These are phyloP conservation scores for Elanus axillaris DNA, from an alignment of 2,113 vertebrate genomes.

Conservation along the genomic window DNA sequence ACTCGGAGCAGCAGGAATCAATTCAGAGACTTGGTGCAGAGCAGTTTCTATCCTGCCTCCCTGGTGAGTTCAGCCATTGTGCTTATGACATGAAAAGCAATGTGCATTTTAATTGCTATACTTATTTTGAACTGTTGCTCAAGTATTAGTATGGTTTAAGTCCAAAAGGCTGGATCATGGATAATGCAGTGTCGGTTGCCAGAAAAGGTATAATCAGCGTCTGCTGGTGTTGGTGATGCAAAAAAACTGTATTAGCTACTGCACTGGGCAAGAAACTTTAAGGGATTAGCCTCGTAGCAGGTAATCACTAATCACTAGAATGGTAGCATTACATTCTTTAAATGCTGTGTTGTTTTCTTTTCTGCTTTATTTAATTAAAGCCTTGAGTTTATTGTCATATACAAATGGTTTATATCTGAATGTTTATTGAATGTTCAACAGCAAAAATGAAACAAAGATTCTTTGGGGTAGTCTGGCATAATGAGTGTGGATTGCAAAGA, in stretches of 20 bases:
- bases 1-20: conserved; percentile 5
- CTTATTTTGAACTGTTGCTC: background rate
- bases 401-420: background rate
- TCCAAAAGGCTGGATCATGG: background rate
- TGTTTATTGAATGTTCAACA: background rate
- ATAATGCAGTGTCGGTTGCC: background rate
- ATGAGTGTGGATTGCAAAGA: background rate
- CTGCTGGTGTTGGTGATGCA: background rate
- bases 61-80: conserved; percentile 22
- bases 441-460: background rate
- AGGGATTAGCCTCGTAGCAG: background rate
- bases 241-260: background rate
- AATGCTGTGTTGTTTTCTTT: background rate
- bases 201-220: background rate
- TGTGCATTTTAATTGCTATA: conserved; percentile 4
- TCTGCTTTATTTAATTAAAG: background rate
- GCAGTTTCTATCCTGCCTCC: conserved; percentile 7
- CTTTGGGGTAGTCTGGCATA: background rate
- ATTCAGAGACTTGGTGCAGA: background rate
- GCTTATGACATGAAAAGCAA: conserved; percentile 1
- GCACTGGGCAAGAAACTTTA: background rate
- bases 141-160: background rate
- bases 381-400: background rate
- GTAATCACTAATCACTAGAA: background rate
- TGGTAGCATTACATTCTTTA: background rate